These are phyloP conservation scores for Coleophora deauratella DNA, from an alignment of 2,888 invertebrate genomes.

Conservation along the genomic window DNA sequence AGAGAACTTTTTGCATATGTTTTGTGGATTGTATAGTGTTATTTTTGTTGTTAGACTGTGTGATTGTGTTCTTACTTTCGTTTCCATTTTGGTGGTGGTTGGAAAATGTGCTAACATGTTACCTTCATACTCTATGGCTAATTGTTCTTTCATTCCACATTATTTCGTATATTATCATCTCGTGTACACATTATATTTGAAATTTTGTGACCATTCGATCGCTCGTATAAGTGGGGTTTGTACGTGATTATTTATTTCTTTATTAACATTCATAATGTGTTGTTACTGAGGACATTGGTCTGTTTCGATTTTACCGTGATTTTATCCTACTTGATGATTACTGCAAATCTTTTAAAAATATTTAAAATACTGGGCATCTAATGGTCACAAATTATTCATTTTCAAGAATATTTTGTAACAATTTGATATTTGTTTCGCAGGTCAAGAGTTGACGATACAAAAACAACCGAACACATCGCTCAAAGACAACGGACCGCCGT, in stretches of 20 bases:
- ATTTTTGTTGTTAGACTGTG: conserved; percentile 13
- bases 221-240: too few relatives aligned
- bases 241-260: too few relatives aligned
- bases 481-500: conserved; percentile 79
- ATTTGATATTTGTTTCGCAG: conserved; percentile 26
- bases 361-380: too few relatives aligned
- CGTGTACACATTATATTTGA: not conserved
- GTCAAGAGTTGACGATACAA: conserved; percentile 96
- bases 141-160: conserved; percentile 51
- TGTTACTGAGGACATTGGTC: too few relatives aligned
- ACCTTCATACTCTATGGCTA: conserved; percentile 70
- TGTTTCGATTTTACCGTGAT: too few relatives aligned
- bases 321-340: too few relatives aligned
- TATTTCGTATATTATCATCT: conserved; percentile 15
- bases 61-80: conserved; percentile 23
- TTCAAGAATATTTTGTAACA: too few relatives aligned
- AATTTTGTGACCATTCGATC: too few relatives aligned
- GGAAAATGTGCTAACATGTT: conserved; percentile 73
- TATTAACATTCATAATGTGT: too few relatives aligned
- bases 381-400: too few relatives aligned
- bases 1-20: too few relatives aligned
- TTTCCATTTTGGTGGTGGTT: conserved; percentile 67
- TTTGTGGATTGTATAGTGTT: conserved; percentile 7
- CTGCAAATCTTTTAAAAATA: too few relatives aligned
- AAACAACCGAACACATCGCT: conserved; percentile 95